Conservation (phyloP, 1,140 invertebrate genomes). For the Asbolus verrucosus region DNA sequence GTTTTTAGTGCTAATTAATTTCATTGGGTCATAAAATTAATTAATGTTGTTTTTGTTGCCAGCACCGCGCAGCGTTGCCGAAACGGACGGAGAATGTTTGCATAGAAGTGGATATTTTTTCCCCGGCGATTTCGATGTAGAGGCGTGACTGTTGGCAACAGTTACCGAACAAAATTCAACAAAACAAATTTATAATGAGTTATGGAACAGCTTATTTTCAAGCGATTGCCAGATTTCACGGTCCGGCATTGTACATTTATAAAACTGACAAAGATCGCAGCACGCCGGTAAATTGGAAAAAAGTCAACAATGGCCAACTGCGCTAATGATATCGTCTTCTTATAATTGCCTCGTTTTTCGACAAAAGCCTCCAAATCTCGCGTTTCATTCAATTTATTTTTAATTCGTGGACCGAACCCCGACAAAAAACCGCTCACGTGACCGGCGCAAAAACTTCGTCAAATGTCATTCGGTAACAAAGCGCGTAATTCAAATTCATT, state of each 20-base stretch:
- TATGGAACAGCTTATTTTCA: conserved; percentile 58
- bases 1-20: conserved; percentile 40
- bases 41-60: no score
- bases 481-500: conserved; percentile 6
- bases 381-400: background rate
- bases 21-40: conserved; percentile 33
- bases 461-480: background rate
- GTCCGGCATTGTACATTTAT: conserved; percentile 56
- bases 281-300: conserved; percentile 56
- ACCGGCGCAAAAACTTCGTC: no score
- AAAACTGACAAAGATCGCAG: conserved; percentile 57
- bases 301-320: conserved; percentile 55
- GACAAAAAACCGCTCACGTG: no score
- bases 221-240: conserved; percentile 56
- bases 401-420: no score
- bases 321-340: conserved; percentile 54
- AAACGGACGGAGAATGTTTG: background rate
- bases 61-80: background rate
- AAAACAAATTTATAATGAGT: conserved; percentile 57
- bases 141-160: conserved; percentile 13
- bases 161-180: conserved; percentile 53
- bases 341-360: conserved; percentile 35
- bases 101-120: background rate
- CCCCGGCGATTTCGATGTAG: background rate
- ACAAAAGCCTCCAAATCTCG: background rate